Percentiles rank a stretch among this genome's conserved stretches.
Conservation (phyloP, 2,113 vertebrate genomes). For the Dascyllus trimaculatus region DNA sequence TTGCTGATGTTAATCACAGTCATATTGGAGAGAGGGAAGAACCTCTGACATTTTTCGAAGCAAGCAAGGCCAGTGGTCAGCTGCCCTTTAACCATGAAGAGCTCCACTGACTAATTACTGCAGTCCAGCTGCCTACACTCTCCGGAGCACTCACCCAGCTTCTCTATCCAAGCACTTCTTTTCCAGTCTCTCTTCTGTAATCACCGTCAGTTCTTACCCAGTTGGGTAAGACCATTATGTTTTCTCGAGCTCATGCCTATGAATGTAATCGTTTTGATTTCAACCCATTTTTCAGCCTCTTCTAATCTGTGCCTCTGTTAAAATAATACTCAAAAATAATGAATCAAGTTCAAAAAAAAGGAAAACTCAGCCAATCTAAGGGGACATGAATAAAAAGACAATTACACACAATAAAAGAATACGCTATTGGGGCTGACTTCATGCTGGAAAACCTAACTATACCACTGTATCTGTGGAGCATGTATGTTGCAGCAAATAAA, state of each 20-base stretch:
- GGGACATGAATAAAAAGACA: not conserved
- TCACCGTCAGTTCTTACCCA: constrained; percentile 44
- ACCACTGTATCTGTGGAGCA: not conserved
- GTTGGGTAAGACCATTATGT: constrained; percentile 32
- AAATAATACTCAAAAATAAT: constrained; percentile 25
- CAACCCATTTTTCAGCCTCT: not conserved
- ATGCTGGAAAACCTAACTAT: constrained; percentile 1
- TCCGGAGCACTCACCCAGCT: constrained; percentile 31
- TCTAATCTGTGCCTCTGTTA: constrained; percentile 4
- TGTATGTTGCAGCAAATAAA: constrained; percentile 1
- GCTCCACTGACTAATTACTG: constrained; percentile 77
- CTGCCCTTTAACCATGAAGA: constrained; percentile 57
- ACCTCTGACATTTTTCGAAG: constrained; percentile 56
- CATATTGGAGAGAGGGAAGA: constrained; percentile 54
- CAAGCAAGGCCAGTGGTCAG: constrained; percentile 66
- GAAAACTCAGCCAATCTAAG: constrained; percentile 2
- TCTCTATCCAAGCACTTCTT: constrained; percentile 36
- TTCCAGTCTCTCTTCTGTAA: constrained; percentile 48
- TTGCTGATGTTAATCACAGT: constrained; percentile 78
- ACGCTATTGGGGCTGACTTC: not conserved
- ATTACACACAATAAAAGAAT: not conserved
- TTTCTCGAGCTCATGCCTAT: not conserved
- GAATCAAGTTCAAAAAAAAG: not conserved
- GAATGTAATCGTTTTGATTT: constrained; percentile 27
- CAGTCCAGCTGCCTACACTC: constrained; percentile 69